These are phyloP conservation scores for Cygnus buccinator DNA, from an alignment of 2,113 vertebrate species.

Conservation along the genomic window DNA sequence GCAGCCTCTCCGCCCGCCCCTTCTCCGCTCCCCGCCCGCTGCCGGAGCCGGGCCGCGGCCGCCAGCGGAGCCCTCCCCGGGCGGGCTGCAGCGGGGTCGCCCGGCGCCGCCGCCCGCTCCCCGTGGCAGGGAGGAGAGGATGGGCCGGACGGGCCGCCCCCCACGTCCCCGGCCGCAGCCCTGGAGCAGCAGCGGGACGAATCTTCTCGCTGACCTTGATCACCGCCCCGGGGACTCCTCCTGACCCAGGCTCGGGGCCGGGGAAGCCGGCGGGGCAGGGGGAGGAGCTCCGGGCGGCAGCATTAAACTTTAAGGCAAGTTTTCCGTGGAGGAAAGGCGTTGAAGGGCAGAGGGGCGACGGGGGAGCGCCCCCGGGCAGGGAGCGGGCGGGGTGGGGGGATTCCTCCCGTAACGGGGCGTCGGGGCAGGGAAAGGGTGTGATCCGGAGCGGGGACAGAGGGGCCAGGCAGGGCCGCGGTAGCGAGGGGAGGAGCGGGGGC, in stretches of 20 bases:
- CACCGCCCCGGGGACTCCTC: neutral
- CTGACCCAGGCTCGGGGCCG: neutral
- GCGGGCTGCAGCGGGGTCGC: neutral
- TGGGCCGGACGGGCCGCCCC: neutral
- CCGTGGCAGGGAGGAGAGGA: neutral
- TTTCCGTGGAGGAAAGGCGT: neutral
- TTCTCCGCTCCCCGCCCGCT: neutral
- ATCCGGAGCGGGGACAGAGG: neutral
- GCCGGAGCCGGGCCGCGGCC: neutral
- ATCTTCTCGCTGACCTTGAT: neutral
- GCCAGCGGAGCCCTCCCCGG: neutral
- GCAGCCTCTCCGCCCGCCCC: neutral
- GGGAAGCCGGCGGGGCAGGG: neutral
- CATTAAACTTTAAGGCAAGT: conserved; percentile 62
- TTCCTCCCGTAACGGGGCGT: neutral
- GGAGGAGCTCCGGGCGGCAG: conserved; percentile 13
- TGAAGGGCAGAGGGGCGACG: neutral
- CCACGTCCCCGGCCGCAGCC: neutral
- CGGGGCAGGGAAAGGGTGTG: too few relatives aligned
- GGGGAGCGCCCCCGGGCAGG: neutral
- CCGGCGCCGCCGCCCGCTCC: neutral
- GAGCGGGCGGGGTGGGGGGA: neutral
- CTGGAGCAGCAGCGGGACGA: neutral
- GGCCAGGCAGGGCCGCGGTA: neutral
- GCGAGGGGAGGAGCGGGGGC: neutral